Base-by-base conservation (phyloP, 2,888 invertebrate genomes). In the Tipula unca region DNA sequence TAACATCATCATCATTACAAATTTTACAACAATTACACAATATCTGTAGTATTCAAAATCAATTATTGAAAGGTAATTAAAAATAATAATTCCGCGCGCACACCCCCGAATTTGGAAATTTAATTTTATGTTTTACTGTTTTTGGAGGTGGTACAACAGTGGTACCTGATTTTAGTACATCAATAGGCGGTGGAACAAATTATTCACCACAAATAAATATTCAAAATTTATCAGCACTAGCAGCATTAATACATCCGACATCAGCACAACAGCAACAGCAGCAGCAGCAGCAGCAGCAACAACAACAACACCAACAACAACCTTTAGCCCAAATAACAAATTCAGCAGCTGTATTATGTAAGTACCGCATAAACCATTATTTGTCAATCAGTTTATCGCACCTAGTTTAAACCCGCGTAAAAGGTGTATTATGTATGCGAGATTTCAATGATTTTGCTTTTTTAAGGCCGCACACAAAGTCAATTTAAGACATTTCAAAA, bases 141-240 rank as follows among this genome's bases (percentile, higher is more conserved):
- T 39, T 39, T 35, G 36, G 17, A 35, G 54, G 25, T 69, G 69
- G 85, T 85, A 82, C 69, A 25, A 25, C 69, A 25, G 69, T 69
- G 13, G 69, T 69, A 69, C 69, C 69, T 69, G 69, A 69, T 69
- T 69, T 36, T 84, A 36, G 36, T 35, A n/a, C 35, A 35, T 36
- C 84, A 84, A 84, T 20, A n/a, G 35, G 84, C 20, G 69, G 69
- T 25, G 29, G 32, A 29, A 91, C 92, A 88, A 69, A 69, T 69
- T 89, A 93, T 88, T 89, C 95, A 89, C 94, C 95, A 87, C 95
- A 96, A 86, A 95, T 97, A 91, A 95, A 96, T 89, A 95, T 97
- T 92, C 97, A 97, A 93, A 97, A 97, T 92, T 92, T 98, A 90
- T 96, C 97, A 88, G 96, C 97, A 85, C 92, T 98, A 88, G 97